These are phyloP conservation scores for Pemphredon lugubris DNA, from an alignment of 2,888 invertebrate genomes.

Conservation along the genomic window DNA sequence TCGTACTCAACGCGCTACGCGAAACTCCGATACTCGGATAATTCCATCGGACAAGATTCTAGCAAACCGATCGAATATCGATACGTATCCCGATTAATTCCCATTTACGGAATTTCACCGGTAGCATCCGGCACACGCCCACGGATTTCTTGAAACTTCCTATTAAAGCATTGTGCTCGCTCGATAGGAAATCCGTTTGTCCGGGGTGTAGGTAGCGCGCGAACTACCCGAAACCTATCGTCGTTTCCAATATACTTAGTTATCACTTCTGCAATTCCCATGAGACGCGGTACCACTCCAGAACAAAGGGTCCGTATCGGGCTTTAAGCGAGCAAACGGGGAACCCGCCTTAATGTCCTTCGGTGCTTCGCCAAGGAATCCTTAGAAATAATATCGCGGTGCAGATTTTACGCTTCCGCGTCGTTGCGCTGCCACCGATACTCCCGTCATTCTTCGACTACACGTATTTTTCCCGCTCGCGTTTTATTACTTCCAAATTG, in stretches of 20 bases:
- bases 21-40: too few relatives aligned
- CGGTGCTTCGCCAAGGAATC: conserved; percentile 5
- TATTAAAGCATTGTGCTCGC: neutral
- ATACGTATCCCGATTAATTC: conserved; percentile 32
- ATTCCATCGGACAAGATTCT: too few relatives aligned
- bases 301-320: neutral
- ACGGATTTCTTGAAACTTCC: conserved; percentile 13
- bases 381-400: conserved; percentile 1
- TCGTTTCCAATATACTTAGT: conserved; percentile 23
- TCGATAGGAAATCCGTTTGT: conserved; percentile 5
- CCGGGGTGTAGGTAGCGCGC: neutral
- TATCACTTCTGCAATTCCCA: conserved; percentile 16
- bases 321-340: conserved; percentile 2
- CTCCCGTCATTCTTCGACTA: neutral
- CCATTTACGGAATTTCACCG: conserved; percentile 5
- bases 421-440: neutral
- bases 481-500: too few relatives aligned
- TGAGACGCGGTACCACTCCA: neutral
- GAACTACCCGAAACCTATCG: conserved; percentile 4
- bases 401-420: neutral
- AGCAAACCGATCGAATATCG: conserved; percentile 36
- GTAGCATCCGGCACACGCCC: neutral
- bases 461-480: neutral
- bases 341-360: neutral
- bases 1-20: too few relatives aligned